Conservation (phyloP, 2,113 vertebrate genomes). For the Xiphorhynchus elegans region DNA sequence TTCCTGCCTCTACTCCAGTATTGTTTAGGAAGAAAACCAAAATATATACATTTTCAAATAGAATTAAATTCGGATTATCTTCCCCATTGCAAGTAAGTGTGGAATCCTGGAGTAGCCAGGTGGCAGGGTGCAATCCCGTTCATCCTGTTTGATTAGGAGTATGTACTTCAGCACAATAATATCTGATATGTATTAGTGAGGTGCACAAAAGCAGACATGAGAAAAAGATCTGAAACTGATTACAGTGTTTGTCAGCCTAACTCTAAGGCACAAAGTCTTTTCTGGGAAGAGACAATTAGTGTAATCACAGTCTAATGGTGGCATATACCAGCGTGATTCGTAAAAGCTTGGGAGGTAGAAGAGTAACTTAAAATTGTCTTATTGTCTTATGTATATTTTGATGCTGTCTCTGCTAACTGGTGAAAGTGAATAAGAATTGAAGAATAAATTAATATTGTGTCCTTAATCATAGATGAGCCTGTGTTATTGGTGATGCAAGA, state of each 20-base stretch:
- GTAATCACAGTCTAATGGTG: background rate
- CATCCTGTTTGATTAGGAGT: background rate
- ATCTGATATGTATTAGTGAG: background rate
- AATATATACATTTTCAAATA: background rate
- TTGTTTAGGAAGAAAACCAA: background rate
- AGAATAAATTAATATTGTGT: background rate
- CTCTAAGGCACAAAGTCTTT: background rate
- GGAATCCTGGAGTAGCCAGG: background rate
- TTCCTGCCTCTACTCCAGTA: rapidly evolving
- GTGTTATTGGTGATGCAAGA: background rate
- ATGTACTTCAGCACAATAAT: background rate
- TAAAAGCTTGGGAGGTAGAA: background rate
- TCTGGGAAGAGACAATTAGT: background rate
- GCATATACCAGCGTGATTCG: background rate
- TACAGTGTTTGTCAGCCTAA: background rate
- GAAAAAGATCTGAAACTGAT: background rate
- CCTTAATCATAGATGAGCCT: background rate
- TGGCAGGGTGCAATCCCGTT: rapidly evolving
- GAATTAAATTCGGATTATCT: background rate
- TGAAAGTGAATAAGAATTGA: background rate
- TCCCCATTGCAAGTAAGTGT: background rate
- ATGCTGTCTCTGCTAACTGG: background rate
- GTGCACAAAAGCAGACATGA: background rate
- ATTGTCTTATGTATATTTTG: background rate
- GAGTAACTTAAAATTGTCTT: background rate